Percentiles rank a stretch among this genome's conserved stretches.
These are phyloP conservation scores for Rhamnusium bicolor DNA, from an alignment of 2,888 invertebrate genomes.

Conservation along the genomic window DNA sequence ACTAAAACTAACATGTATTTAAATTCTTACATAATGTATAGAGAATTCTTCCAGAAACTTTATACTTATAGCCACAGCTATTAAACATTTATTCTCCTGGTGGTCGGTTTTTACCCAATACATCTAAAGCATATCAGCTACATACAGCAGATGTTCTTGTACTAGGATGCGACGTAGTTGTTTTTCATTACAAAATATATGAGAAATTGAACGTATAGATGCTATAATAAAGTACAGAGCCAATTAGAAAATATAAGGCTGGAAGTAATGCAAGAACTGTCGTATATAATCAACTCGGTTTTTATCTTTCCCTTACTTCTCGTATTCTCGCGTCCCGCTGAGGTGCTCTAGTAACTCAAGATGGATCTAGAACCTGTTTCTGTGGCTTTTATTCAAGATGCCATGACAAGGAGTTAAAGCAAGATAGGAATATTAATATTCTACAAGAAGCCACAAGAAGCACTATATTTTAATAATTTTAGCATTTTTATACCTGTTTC, in stretches of 20 bases:
- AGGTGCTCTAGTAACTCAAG: conserved; percentile 55
- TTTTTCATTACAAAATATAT: conserved; percentile 15
- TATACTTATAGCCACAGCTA: background rate
- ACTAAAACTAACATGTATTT: too few relatives aligned
- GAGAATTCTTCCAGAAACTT: background rate
- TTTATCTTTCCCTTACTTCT: conserved; percentile 26
- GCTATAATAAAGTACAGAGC: conserved; percentile 29
- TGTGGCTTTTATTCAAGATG: conserved; percentile 8
- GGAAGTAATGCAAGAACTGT: conserved; percentile 35
- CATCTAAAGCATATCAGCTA: conserved; percentile 19
- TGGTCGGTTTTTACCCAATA: conserved; percentile 16
- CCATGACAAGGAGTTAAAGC: background rate
- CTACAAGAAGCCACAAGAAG: conserved; percentile 16
- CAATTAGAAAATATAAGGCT: conserved; percentile 34
- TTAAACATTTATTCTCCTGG: conserved; percentile 8
- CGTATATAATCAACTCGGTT: conserved; percentile 32
- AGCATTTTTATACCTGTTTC: conserved; percentile 29
- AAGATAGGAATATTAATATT: conserved; percentile 24
- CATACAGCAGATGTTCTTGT: conserved; percentile 30
- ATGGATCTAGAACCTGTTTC: conserved; percentile 54
- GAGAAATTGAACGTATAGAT: conserved; percentile 25
- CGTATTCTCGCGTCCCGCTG: conserved; percentile 39
- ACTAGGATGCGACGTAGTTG: background rate
- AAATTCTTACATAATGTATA: background rate
- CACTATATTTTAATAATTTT: conserved; percentile 25